Evolutionary conservation across 2,113 vertebrate species (phyloP).

Genomic region (Crotophaga sulcirostris): DNA sequence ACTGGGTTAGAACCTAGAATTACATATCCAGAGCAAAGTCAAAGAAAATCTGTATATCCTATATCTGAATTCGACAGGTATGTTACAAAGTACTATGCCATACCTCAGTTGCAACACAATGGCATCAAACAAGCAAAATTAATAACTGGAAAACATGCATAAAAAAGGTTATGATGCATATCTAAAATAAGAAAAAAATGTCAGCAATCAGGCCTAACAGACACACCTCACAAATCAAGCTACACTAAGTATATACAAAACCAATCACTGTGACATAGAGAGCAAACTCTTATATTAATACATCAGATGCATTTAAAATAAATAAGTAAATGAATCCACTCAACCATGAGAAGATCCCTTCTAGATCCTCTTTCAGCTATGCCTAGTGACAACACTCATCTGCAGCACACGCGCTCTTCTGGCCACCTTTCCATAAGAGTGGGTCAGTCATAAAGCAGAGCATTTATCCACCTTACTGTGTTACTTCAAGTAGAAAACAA

Average conservation of each 20-base stretch:
- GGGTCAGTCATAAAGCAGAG: not conserved
- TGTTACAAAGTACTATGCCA: not conserved
- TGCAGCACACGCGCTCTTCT: not conserved
- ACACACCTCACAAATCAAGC: not conserved
- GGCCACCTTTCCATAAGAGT: not conserved
- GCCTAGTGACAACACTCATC: not conserved
- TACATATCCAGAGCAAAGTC: not conserved
- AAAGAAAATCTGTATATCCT: not conserved
- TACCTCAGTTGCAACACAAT: not conserved
- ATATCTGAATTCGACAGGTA: not conserved
- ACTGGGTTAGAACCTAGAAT: not conserved
- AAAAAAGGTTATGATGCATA: not conserved
- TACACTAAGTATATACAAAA: not conserved
- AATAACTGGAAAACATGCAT: not conserved
- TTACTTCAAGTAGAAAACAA: not conserved
- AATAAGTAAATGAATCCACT: not conserved
- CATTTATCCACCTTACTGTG: not conserved
- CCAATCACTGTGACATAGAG: fast-evolving
- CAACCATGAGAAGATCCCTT: not conserved
- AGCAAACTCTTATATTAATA: not conserved
- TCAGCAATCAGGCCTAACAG: not conserved
- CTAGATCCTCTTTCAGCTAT: not conserved
- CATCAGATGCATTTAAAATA: not conserved
- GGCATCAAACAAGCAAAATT: not conserved
- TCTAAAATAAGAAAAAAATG: not conserved